Percentiles rank a stretch among this genome's conserved stretches.
phyloP scores from a whole-genome alignment of 1,140 invertebrate genomes.

The Linepithema humile region DNA sequence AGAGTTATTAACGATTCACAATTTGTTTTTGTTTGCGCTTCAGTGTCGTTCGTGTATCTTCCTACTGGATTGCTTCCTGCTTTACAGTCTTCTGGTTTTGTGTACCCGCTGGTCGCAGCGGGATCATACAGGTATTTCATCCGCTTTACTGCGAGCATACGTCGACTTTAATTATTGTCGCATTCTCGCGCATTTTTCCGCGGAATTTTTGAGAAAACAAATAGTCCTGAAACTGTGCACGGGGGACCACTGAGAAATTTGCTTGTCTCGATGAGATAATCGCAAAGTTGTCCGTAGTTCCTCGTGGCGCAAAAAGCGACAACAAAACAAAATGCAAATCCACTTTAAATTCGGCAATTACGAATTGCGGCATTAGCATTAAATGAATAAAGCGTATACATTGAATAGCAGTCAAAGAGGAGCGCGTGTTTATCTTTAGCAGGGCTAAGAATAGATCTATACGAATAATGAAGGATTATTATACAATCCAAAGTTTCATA shows the following conservation, averaged over 20 bases:
- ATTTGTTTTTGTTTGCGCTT: background rate
- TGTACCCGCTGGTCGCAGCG: slow-evolving; percentile 42
- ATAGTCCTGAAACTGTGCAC: background rate
- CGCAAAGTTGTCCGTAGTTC: background rate
- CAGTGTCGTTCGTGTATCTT: slow-evolving; percentile 34
- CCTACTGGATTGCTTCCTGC: slow-evolving; percentile 58
- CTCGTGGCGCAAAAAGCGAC: background rate
- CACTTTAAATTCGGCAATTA: background rate
- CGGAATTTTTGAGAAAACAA: slow-evolving; percentile 17
- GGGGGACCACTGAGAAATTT: background rate
- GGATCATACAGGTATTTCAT: slow-evolving; percentile 54
- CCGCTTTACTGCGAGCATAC: slow-evolving; percentile 16
- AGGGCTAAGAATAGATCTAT: background rate
- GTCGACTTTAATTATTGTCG: slow-evolving; percentile 48
- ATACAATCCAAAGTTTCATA: slow-evolving; percentile 29
- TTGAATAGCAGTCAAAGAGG: background rate
- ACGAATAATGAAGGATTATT: slow-evolving; percentile 15
- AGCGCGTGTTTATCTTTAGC: background rate
- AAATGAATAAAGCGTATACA: background rate
- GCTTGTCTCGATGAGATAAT: background rate
- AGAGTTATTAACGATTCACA: background rate
- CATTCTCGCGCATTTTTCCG: background rate
- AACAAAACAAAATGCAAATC: slow-evolving; percentile 16
- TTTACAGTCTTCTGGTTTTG: slow-evolving; percentile 60
- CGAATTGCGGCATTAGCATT: background rate